Conservation (phyloP, 2,888 invertebrate species). For the Nematopogon swammerdamellus region DNA sequence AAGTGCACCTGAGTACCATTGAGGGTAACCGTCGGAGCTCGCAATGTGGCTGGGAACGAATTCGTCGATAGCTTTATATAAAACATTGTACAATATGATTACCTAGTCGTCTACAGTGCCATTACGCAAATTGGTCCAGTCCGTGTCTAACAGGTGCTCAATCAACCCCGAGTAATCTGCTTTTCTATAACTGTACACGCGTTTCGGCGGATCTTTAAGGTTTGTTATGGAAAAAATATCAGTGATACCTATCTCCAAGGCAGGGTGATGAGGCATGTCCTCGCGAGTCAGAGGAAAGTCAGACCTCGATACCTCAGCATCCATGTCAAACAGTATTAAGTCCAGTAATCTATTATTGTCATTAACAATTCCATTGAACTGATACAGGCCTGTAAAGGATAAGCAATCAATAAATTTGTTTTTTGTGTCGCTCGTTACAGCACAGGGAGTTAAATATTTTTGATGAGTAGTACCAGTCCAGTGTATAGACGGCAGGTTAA, state of each 20-base stretch:
- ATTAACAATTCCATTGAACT: not conserved
- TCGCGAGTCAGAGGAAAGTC: constrained; percentile 1
- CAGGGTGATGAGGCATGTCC: constrained; percentile 3
- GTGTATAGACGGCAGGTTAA: not conserved
- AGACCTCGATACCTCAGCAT: not conserved
- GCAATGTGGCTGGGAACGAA: not conserved
- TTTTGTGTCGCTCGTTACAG: not conserved
- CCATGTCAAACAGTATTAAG: constrained; percentile 1
- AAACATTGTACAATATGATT: not conserved
- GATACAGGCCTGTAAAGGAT: not conserved
- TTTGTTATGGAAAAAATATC: not conserved
- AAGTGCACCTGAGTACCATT: constrained; percentile 2
- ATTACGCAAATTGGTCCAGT: not conserved
- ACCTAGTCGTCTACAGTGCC: not conserved
- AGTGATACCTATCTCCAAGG: not conserved
- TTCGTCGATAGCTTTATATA: not conserved
- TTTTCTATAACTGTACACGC: not conserved
- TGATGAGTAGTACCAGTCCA: not conserved
- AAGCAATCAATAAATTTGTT: not conserved
- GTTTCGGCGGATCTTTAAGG: not conserved
- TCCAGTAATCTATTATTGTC: not conserved
- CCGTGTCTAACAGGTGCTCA: not conserved
- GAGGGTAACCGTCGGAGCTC: not conserved
- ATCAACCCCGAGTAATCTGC: not conserved
- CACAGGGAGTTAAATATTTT: not conserved